Percentiles rank a stretch among this genome's conserved stretches.
Evolutionary conservation across 2,797 vertebrate species (phyloP).

Genomic region (Sphenopsis melanotis): DNA sequence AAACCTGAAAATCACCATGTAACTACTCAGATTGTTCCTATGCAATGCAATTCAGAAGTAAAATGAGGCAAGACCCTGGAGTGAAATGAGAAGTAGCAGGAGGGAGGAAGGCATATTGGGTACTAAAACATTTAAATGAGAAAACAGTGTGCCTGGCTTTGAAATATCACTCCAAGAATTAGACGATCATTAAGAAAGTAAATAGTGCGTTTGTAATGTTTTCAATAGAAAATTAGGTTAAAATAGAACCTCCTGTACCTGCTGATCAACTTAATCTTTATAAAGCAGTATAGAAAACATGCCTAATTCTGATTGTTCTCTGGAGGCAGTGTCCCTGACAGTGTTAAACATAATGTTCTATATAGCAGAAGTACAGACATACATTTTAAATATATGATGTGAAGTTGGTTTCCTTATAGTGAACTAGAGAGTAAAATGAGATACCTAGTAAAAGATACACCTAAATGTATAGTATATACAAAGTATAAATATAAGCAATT

Average conservation of each 20-base stretch:
- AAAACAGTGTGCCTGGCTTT: not conserved
- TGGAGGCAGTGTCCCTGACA: not conserved
- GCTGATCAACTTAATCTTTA: not conserved
- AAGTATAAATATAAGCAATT: not conserved
- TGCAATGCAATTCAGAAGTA: not conserved
- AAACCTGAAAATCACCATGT: not conserved
- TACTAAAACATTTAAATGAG: not conserved
- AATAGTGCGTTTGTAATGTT: not conserved
- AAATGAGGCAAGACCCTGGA: not conserved
- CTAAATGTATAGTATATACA: accelerated
- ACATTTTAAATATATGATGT: not conserved
- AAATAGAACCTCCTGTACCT: not conserved
- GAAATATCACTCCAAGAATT: not conserved
- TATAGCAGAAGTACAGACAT: not conserved
- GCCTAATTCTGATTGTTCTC: not conserved
- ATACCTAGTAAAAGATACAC: not conserved
- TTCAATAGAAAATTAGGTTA: not conserved
- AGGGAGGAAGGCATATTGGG: not conserved
- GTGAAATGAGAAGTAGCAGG: not conserved
- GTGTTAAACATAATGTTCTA: not conserved
- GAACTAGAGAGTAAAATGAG: not conserved
- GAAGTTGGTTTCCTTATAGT: not conserved
- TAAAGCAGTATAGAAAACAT: not conserved
- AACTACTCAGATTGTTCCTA: not conserved
- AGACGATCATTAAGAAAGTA: not conserved